A percentile compares a stretch with the other conserved stretches of the same genome.
phyloP scores from a whole-genome alignment of 2,797 vertebrate species.

The Pagetopsis macropterus region DNA sequence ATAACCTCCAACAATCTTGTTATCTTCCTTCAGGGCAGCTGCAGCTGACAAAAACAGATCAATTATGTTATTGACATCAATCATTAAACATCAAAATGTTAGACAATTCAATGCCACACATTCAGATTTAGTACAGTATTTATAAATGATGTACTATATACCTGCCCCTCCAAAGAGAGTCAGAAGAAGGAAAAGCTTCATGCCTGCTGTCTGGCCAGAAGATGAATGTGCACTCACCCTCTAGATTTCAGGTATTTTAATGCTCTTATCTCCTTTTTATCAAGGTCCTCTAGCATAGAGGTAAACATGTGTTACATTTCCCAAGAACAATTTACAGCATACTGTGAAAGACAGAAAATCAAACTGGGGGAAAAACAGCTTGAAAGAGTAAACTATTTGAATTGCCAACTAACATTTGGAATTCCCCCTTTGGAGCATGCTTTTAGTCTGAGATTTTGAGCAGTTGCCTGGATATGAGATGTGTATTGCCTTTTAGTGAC shows the following conservation, averaged over 20 bases:
- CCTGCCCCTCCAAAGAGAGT: conserved; percentile 64
- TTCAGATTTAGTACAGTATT: neutral
- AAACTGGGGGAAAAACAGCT: neutral
- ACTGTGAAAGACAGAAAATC: neutral
- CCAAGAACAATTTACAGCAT: conserved; percentile 39
- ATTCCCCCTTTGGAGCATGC: conserved; percentile 21
- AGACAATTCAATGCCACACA: neutral
- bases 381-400: neutral
- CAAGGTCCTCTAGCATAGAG: conserved; percentile 56
- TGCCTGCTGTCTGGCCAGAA: conserved; percentile 29
- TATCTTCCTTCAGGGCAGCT: conserved; percentile 73
- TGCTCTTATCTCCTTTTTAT: conserved; percentile 67
- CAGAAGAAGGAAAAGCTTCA: conserved; percentile 68
- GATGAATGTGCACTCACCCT: conserved; percentile 22
- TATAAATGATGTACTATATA: conserved; percentile 37
- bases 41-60: neutral
- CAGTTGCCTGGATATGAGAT: neutral
- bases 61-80: neutral
- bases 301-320: conserved; percentile 71
- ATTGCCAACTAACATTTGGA: conserved; percentile 28
- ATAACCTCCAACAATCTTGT: conserved; percentile 87
- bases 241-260: conserved; percentile 39
- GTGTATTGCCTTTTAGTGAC: conserved; percentile 3
- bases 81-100: neutral
- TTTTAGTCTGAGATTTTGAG: conserved; percentile 3